Conservation (phyloP, 2,113 vertebrate species). For the Forbesichthys papilliferus region DNA sequence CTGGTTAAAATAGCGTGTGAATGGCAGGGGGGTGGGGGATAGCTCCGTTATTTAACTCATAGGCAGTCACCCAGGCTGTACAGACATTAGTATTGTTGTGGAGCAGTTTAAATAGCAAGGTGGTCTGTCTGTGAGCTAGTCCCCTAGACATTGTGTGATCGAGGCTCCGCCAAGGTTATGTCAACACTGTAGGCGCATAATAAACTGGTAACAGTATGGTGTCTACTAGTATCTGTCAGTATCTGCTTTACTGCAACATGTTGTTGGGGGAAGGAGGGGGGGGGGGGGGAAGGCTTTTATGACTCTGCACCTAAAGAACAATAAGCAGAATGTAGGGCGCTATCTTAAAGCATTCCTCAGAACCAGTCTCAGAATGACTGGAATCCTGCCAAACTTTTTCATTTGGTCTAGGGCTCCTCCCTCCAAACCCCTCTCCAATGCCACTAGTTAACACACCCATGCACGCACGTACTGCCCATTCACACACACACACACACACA, state of each 20-base stretch:
- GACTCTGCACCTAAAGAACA: slow-evolving; percentile 42
- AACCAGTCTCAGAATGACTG: slow-evolving; percentile 46
- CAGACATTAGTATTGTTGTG: slow-evolving; percentile 39
- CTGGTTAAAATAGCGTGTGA: slow-evolving; percentile 40
- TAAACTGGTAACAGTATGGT: slow-evolving; percentile 13
- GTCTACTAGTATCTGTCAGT: slow-evolving; percentile 34
- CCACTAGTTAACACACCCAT: neutral
- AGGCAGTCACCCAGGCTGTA: slow-evolving; percentile 25
- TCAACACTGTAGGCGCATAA: slow-evolving; percentile 41
- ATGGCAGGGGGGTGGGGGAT: slow-evolving; percentile 22
- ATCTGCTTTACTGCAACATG: slow-evolving; percentile 41
- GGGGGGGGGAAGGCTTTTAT: slow-evolving; percentile 19
- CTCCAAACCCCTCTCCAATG: neutral
- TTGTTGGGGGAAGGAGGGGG: neutral
- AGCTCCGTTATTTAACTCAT: slow-evolving; percentile 30
- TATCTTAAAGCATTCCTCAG: slow-evolving; percentile 43
- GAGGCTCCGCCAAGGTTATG: slow-evolving; percentile 33
- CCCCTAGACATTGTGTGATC: slow-evolving; percentile 31
- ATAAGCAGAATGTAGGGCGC: slow-evolving; percentile 40
- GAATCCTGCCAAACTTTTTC: slow-evolving; percentile 38
- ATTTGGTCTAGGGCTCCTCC: slow-evolving; percentile 8
- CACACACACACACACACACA: slow-evolving; percentile 8
- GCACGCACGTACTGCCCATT: neutral
- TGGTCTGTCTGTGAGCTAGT: slow-evolving; percentile 18
- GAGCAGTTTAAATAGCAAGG: slow-evolving; percentile 29